Percentiles rank a stretch among this genome's conserved stretches.
Conservation (phyloP, 2,888 invertebrate genomes). For the Heliconius aoede region DNA sequence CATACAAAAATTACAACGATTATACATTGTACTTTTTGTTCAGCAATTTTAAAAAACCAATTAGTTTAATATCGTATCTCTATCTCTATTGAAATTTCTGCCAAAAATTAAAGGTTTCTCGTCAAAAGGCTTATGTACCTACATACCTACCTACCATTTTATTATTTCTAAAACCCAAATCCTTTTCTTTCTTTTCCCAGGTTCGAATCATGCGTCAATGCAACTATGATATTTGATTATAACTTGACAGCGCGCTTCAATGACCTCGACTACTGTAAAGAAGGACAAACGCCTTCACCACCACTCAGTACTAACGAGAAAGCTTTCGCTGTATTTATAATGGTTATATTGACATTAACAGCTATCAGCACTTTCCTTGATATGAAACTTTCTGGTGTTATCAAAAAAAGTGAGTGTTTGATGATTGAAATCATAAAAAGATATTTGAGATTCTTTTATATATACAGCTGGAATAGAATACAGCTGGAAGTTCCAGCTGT, state of each 20-base stretch:
- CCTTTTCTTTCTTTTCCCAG: conserved; percentile 51
- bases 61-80: too few species aligned
- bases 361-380: conserved; percentile 68
- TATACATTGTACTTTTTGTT: too few species aligned
- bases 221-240: conserved; percentile 61
- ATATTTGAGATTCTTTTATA: neutral
- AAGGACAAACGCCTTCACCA: conserved; percentile 43
- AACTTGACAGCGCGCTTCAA: conserved; percentile 66
- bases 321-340: conserved; percentile 58
- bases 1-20: too few species aligned
- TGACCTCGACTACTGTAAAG: conserved; percentile 68
- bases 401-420: conserved; percentile 62
- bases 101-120: too few species aligned
- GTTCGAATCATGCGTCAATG: conserved; percentile 73
- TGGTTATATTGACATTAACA: conserved; percentile 40
- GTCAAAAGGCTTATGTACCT: too few species aligned
- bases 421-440: too few species aligned
- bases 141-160: too few species aligned
- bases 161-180: neutral
- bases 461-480: too few species aligned
- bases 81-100: too few species aligned
- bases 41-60: too few species aligned
- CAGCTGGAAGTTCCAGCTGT: neutral
- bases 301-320: conserved; percentile 58
- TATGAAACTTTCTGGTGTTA: conserved; percentile 62